Evolutionary conservation across 2,888 invertebrate genomes (phyloP), one percentile per base, ranked within the genome.

Genomic region (Sabatieria punctata): DNA sequence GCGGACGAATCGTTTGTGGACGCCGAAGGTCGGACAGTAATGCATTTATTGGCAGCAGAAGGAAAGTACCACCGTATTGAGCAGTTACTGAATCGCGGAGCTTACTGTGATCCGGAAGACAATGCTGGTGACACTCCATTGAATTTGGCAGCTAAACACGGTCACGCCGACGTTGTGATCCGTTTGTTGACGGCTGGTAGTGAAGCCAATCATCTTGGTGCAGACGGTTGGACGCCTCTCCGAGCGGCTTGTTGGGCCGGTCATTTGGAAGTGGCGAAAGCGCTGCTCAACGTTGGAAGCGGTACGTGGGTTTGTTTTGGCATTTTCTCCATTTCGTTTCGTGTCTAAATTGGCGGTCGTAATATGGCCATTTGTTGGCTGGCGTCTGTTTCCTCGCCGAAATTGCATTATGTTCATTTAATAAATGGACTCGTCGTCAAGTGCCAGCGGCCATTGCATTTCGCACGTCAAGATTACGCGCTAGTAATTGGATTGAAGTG

Each of bases 241-340:
- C 71, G 89, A 47, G 86, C 89, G 2, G 86, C 89, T 21, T 86
- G 89, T 13, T 91, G 89, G 89, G 89, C 86, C 41, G 91, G 91
- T 1, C 89, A 91, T 60, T 80, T 81, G 1, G 64, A 60, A 25
- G 64, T 65, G 13, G 67, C 67, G 24, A 61, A 63, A 40, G 57
- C 57, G n/a, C 55, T 68, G 24, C 53, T 68, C 41, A n/a, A n/a
- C n/a, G n/a, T n/a, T n/a, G n/a, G n/a, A n/a, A n/a, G n/a, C n/a
- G n/a, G n/a, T n/a, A n/a, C n/a, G n/a, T n/a, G n/a, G n/a, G n/a
- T n/a, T n/a, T n/a, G n/a, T n/a, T n/a, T n/a, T n/a, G n/a, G n/a
- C n/a, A n/a, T n/a, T n/a, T n/a, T n/a, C n/a, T n/a, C n/a, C n/a
- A n/a, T n/a, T n/a, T n/a, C n/a, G n/a, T n/a, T n/a, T n/a, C n/a